These are phyloP conservation scores for Scrobipalpa costella DNA, from an alignment of 2,888 invertebrate genomes.

Conservation along the genomic window DNA sequence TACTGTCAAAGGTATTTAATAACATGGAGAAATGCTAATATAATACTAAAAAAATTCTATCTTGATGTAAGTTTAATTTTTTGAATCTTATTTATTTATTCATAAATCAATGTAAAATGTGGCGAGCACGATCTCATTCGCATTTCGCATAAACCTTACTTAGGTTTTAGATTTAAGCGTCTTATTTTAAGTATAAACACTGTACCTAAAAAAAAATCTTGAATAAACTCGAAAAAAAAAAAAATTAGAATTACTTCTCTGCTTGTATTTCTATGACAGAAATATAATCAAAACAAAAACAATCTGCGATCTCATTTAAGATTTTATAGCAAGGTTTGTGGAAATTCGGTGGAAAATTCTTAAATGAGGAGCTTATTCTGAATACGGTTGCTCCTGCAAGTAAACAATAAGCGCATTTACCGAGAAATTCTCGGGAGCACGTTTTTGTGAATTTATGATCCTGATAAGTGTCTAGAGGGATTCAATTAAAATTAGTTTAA, in stretches of 20 bases:
- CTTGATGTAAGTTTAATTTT: no score
- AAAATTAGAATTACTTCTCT: not conserved
- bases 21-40: no score
- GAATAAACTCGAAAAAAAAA: no score
- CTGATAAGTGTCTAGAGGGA: not conserved
- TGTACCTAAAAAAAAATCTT: no score
- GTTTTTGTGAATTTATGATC: not conserved
- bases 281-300: not conserved
- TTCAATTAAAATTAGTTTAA: not conserved
- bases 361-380: not conserved
- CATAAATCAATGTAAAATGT: no score
- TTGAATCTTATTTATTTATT: no score
- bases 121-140: no score
- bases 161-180: no score
- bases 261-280: not conserved
- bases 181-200: no score
- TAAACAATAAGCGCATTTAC: not conserved
- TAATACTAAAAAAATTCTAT: no score
- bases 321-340: not conserved
- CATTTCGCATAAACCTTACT: no score
- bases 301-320: not conserved
- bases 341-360: slow-evolving; percentile 1
- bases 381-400: not conserved
- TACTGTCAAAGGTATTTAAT: no score
- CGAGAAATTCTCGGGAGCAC: not conserved